Evolutionary conservation across 2,888 invertebrate species (phyloP), one percentile per base, ranked within the genome.

Genomic region (Hirtodrosophila confusa): DNA sequence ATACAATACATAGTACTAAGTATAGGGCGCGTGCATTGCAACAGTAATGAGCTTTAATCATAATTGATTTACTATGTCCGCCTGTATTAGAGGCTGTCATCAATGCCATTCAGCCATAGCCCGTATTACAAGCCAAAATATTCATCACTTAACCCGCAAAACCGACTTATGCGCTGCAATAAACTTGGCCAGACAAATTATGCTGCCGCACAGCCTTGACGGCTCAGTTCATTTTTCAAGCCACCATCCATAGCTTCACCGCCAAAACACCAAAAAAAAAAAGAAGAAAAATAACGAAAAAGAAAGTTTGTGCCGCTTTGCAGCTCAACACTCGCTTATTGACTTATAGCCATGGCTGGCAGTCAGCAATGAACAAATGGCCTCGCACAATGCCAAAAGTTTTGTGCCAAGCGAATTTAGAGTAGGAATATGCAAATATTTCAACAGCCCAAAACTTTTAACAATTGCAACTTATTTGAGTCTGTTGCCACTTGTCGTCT

Each of bases 1-100:
- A 17, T 17, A 17, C 17, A 17, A 17, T 74, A 47, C 44, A 48
- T 35, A 48, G 66, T 31, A 31, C 31, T 31, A 31, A 31, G 31
- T 29, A 69, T 57, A 64, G 63, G 41, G 43, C 39, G 69, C 70
- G 73, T 76, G 73, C 56, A 67, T 54, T 75, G 77, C 69, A 78
- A 73, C 56, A 70, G 69, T 79, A 82, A 87, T 86, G 77, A 86
- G 86, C 86, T 83, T 86, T 86, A 84, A 84, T 83, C 80, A 86
- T 83, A 84, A 86, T 86, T 86, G 83, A 84, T 84, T 84, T 86
- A 86, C 68, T 69, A 66, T 66, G 69, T 66, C 51, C 45, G 49
- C 43, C 40, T 53, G 64, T 51, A 40, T 55, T 36, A 27, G 41
- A 24, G 39, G 6, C 63, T 73, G 82, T 71, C 80, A 74, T 76